Evolutionary conservation across 2,113 vertebrate species (phyloP), one percentile per base, ranked within the genome.

Genomic region (Mungos mungo): DNA sequence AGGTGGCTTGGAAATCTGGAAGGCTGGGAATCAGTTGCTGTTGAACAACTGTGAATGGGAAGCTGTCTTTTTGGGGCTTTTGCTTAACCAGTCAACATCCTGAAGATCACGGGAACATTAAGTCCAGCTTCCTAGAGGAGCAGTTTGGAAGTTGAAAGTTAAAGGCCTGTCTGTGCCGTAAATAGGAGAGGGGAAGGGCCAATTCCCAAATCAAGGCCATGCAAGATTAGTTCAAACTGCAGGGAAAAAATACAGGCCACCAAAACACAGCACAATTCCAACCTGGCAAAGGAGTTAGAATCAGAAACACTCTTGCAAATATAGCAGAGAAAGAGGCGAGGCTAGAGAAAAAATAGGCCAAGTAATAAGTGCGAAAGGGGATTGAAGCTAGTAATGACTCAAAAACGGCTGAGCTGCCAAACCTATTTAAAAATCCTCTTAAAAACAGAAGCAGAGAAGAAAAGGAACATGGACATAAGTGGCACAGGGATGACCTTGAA

Each of bases 391-490:
- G 91, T 94, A 98, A 97, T 93, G 95, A 97, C 77, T 97, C 77
- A 79, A 94, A 97, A 97, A 90, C 12, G 85, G 93, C 96, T 76
- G 79, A 98, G 88, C 97, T 94, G 90, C 96, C 0, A n/a, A 97
- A 77, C 68, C 90, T 82, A 74, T 86, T 86, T 89, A 69, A 97
- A 97, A 97, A 97, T 96, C 97, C 90, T 96, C 96, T 97, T 97
- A 95, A 91, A 97, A 98, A 96, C 92, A 96, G 95, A 96, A 97
- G 95, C 89, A 72, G 71, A 88, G 96, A 97, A 96, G 93, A 97
- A 97, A 97, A 95, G 92, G 52, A 88, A 95, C 74, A 77, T 84
- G 92, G 89, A 77, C 33, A 72, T 47, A 80, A 76, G 82, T 71
- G 77, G 74, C 54, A 80, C 65, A n/a, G 41, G 27, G 18, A 95